Base-by-base conservation (phyloP, 1,140 invertebrate genomes). In the Temnothorax curvispinosus region DNA sequence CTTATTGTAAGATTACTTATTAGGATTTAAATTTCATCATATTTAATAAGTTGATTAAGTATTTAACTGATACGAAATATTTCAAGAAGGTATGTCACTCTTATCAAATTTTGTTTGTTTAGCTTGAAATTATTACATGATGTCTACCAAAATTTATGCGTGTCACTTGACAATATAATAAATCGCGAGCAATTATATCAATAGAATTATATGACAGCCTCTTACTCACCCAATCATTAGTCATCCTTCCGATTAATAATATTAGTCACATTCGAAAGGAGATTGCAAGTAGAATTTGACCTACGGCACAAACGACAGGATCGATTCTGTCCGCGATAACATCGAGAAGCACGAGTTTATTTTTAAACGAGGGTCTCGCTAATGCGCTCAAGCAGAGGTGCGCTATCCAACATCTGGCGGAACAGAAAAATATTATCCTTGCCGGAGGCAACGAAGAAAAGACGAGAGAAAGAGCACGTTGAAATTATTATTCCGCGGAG, bases 351-450 rank as follows among this genome's bases (percentile, higher is more conserved):
- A 38, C 44, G 58, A 38, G n/a, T 89, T 89, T 89, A 89, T 89
- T 89, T 89, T 89, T 86, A 81, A 87, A 87, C 60, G 54, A 81
- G 75, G 60, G 64, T 87, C 65, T 80, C 44, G 75, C 74, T 71
- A 71, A 81, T 81, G 77, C 77, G 44, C 64, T 81, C 47, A 69
- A 50, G 65, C 50, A 81, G 64, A 81, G 77, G 64, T 71, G 47
- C 64, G 44, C 64, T 71, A 54, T 71, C 21, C 64, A 54, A 54
- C 47, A 71, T 81, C 64, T 69, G 62, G 13, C 11, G 50, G 47
- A 81, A 41, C 18, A 81, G 64, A 81, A 71, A 81, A 56, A 81
- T 81, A 81, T 81, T 81, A 81, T 71, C 64, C 52, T 71, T 81
- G 5, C 65, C 65, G 11, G 9, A 41, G 15, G 18, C 44, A 69